phyloP scores from a whole-genome alignment of 1,140 invertebrate genomes.

The Dreissena polymorpha region DNA sequence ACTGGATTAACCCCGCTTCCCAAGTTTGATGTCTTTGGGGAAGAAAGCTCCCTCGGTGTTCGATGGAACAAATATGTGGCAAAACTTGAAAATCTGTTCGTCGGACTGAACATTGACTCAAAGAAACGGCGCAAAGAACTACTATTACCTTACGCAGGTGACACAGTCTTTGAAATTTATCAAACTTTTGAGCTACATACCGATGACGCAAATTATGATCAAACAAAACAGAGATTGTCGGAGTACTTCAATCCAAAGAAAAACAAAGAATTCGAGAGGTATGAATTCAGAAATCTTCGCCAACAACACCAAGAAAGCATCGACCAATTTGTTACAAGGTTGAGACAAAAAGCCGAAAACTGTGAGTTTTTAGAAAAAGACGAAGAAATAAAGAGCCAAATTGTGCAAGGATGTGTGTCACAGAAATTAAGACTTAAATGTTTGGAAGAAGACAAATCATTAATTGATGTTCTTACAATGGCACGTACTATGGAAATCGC shows the following conservation, averaged over 20 bases:
- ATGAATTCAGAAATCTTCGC: constrained; percentile 45
- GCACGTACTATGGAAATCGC: constrained; percentile 39
- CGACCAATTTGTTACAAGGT: constrained; percentile 50
- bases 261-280: constrained; percentile 53
- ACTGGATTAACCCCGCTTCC: background rate
- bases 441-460: constrained; percentile 43
- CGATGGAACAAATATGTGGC: background rate
- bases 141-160: constrained; percentile 2
- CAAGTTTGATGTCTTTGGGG: background rate
- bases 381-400: constrained; percentile 55
- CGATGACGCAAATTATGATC: background rate
- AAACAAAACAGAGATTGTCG: constrained; percentile 9
- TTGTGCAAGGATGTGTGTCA: constrained; percentile 58
- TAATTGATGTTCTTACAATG: constrained; percentile 19
- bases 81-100: constrained; percentile 17
- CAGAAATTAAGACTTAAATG: constrained; percentile 40
- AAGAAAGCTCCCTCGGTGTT: background rate
- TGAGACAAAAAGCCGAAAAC: constrained; percentile 38
- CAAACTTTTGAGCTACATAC: too few species aligned
- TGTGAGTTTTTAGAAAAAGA: constrained; percentile 51
- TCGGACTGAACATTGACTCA: constrained; percentile 4
- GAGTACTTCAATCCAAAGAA: constrained; percentile 76
- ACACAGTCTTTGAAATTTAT: background rate
- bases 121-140: constrained; percentile 10
- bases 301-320: constrained; percentile 39